Evolutionary conservation across 2,113 vertebrate genomes (phyloP), one percentile per base, ranked within the genome.

Genomic region (Pteruthius melanotis): DNA sequence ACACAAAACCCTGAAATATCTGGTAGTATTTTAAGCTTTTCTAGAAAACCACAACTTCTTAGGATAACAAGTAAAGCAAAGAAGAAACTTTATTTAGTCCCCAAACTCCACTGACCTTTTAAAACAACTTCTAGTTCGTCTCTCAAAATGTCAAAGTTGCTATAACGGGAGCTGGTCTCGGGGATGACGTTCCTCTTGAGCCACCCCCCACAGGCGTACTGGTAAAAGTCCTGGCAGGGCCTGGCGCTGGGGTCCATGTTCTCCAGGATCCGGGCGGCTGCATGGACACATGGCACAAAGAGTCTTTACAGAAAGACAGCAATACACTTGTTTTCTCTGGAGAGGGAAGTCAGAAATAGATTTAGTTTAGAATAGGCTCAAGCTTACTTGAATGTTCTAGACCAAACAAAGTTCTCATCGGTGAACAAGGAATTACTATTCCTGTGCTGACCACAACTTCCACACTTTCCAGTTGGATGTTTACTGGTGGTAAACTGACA

Each of bases 171-270:
- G 95, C 98, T 99, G 97, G 98, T 99, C 94, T 99, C 99, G 1
- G 99, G 99, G 95, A 99, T 99, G 94, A 99, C 96, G 86, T 99
- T 98, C 97, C 98, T 99, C 95, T 98, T 99, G 56, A 99, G 93
- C 99, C 99, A 99, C 37, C 99, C 99, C 87, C 99, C 99, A 15
- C 99, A 99, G 88, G 99, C 98, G 1, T 98, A 99, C 93, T 99
- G 98, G 96, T 99, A 99, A 85, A 99, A 99, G 96, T 99, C 98
- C 13, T 98, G 63, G 64, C 99, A 99, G 5, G 99, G 99, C 50
- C 99, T 89, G 75, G 93, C 97, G 0, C 89, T 97, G 28, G 94
- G n/a, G 82, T 99, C 99, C 99, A 99, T 99, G 97, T 99, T 99
- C 96, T 98, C 97, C 61, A 99, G 98, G 77, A 99, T 98, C 74